Percentiles rank a stretch among this genome's conserved stretches.
Conservation (phyloP, 2,888 invertebrate genomes). For the Lepidocyrtoides sp. region DNA sequence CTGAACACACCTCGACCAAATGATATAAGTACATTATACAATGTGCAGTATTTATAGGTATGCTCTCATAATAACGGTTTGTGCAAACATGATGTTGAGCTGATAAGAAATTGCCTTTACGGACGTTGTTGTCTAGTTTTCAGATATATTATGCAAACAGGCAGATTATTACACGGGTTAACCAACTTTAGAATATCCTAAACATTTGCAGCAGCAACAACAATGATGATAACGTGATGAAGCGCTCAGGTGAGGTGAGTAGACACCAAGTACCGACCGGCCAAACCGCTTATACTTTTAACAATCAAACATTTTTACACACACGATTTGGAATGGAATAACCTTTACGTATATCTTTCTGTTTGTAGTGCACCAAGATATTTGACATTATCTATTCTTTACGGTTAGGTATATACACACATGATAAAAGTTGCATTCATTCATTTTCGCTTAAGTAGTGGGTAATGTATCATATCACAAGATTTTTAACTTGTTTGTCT, state of each 20-base stretch:
- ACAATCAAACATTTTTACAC: background rate
- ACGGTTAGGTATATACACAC: background rate
- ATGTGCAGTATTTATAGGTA: conserved; percentile 10
- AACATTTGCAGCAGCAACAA: background rate
- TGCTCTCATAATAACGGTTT: conserved; percentile 22
- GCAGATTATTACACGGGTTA: conserved; percentile 9
- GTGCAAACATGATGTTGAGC: conserved; percentile 11
- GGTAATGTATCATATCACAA: background rate
- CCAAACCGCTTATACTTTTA: background rate
- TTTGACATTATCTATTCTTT: background rate
- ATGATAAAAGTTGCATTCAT: background rate
- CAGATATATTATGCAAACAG: conserved; percentile 11
- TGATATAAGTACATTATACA: conserved; percentile 29
- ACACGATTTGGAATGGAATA: background rate
- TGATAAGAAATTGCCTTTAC: conserved; percentile 26
- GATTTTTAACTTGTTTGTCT: conserved; percentile 26
- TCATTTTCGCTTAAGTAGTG: background rate
- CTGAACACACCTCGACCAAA: background rate
- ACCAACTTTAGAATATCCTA: conserved; percentile 22
- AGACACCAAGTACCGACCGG: background rate
- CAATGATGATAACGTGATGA: conserved; percentile 7
- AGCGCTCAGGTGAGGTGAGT: background rate
- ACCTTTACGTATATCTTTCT: background rate
- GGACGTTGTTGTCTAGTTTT: conserved; percentile 27
- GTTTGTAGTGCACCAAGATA: background rate